Conservation (phyloP, 2,888 invertebrate genomes). For the Chromoteleia sp. region DNA sequence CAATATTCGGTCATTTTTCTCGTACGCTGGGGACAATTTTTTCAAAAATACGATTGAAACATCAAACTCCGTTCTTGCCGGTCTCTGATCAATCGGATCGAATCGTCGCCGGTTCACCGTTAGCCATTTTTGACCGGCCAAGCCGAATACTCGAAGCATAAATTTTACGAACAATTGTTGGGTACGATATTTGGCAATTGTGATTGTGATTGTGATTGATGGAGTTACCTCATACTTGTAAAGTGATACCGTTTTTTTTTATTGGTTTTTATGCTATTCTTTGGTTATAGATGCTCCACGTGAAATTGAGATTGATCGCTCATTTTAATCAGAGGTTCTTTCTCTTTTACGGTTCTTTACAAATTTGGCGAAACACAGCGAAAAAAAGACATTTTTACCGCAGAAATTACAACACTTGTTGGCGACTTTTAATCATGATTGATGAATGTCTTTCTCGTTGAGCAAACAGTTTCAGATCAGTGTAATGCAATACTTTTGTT, state of each 20-base stretch:
- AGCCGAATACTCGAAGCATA: not conserved
- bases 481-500: constrained; percentile 18
- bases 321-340: constrained; percentile 22
- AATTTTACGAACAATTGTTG: constrained; percentile 7
- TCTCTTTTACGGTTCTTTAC: constrained; percentile 8
- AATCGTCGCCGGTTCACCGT: too few species aligned
- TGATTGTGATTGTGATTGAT: constrained; percentile 22
- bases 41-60: too few species aligned
- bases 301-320: constrained; percentile 41
- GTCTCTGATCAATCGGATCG: too few species aligned
- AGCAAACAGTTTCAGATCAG: not conserved
- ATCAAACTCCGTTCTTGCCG: too few species aligned
- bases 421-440: constrained; percentile 8
- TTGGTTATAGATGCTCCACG: constrained; percentile 24
- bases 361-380: not conserved
- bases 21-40: too few species aligned
- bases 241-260: constrained; percentile 7
- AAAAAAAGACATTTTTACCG: constrained; percentile 5
- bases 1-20: constrained; percentile 8
- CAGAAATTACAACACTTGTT: constrained; percentile 21
- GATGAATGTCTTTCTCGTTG: not conserved
- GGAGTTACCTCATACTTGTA: constrained; percentile 17
- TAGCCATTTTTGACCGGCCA: too few species aligned
- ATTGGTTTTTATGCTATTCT: constrained; percentile 17
- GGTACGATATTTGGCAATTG: not conserved